Evolutionary conservation across 2,113 vertebrate species (phyloP), one percentile per base, ranked within the genome.

Genomic region (Verasper variegatus): DNA sequence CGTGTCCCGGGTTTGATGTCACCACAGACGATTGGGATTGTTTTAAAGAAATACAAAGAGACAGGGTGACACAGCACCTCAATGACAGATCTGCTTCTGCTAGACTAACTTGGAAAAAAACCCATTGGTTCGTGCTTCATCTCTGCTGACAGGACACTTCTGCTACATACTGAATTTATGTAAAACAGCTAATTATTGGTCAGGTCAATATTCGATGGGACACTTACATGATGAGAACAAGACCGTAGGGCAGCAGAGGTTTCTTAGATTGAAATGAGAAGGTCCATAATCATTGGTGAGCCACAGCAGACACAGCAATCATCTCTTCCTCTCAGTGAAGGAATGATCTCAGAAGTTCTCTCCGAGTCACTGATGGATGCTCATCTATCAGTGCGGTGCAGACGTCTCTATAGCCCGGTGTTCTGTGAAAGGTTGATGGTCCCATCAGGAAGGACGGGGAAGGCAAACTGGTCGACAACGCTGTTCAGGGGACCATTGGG

Each of bases 401-500:
- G 12, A 57, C 10, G 14, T 14, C 21, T 13, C 56, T 13, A 57
- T 6, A 60, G 51, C 20, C 59, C 60, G 0, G 37, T 23, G 69
- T 71, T 68, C 0, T 65, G 51, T 71, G 81, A 57, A 4, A 83
- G 14, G 73, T 67, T 45, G 60, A 74, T 3, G 72, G 27, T 66
- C 18, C 73, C 69, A 0, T 68, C 0, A 0, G 73, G 74, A 55
- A n/a, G 57, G 1, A 17, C 49, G 0, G 77, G 21, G 61, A 78
- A 75, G 62, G 42, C 12, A 2, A 81, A 83, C 17, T 61, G 66
- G 77, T 81, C 64, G 1, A 51, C 45, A 0, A 12, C 64, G 4
- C 21, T 23, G 11, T 78, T 84, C 81, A 76, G 42, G 27, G 68
- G 17, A 42, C 57, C 65, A 45, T 8, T 64, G 26, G 77, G 62